Evolutionary conservation across 2,113 vertebrate species (phyloP).

Genomic region (Alces alces): DNA sequence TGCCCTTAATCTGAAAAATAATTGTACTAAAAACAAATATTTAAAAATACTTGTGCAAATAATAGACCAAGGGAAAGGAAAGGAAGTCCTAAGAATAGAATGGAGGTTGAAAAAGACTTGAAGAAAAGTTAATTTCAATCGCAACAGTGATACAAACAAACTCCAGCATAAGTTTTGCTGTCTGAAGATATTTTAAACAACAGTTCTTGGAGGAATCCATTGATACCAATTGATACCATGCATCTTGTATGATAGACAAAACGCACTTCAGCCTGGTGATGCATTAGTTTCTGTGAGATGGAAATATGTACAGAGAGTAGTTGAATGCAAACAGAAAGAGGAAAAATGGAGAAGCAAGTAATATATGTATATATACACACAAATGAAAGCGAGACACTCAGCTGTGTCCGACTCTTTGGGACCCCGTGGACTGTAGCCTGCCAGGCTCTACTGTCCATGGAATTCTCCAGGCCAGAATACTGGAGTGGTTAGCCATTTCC

Average conservation of each 20-base stretch:
- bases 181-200: background rate
- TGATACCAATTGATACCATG: background rate
- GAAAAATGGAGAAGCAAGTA: background rate
- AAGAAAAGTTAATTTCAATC: background rate
- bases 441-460: background rate
- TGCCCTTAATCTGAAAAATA: background rate
- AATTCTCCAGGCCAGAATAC: background rate
- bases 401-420: background rate
- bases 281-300: background rate
- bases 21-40: background rate
- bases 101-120: background rate
- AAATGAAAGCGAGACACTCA: background rate
- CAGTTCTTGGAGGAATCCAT: background rate
- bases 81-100: background rate
- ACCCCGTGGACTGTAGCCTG: background rate
- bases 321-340: background rate
- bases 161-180: background rate
- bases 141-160: background rate
- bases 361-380: background rate
- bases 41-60: background rate
- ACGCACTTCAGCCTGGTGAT: background rate
- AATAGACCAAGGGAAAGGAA: background rate
- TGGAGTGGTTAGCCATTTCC: background rate
- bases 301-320: background rate
- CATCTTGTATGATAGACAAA: background rate